Evolutionary conservation across 2,888 invertebrate genomes (phyloP).

Genomic region (Bellardia pandia): DNA sequence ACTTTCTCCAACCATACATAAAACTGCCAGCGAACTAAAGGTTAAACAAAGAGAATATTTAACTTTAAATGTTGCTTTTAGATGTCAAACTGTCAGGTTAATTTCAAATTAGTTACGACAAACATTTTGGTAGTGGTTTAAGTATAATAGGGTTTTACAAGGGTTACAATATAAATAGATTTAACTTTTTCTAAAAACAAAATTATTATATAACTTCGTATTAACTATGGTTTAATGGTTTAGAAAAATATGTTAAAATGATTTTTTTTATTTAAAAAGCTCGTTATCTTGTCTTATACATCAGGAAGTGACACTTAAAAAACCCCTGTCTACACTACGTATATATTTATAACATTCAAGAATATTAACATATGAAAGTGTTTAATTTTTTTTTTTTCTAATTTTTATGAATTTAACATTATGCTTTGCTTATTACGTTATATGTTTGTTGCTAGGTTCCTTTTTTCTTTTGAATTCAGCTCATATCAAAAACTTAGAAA

Average conservation of each 20-base stretch:
- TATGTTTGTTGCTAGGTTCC: not conserved
- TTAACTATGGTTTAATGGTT: not conserved
- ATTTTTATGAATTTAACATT: not conserved
- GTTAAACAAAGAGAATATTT: not conserved
- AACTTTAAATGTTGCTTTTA: not conserved
- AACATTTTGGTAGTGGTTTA: not conserved
- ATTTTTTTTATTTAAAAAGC: not conserved
- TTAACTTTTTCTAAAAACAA: not conserved
- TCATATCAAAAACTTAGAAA: not conserved
- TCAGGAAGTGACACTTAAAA: constrained; percentile 1
- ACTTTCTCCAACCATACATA: not conserved
- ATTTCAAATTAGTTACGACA: constrained; percentile 16
- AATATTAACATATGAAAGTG: not conserved
- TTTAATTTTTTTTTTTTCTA: not conserved
- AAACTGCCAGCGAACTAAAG: not conserved
- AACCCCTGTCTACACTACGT: too few relatives aligned
- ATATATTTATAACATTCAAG: too few relatives aligned
- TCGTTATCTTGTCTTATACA: not conserved
- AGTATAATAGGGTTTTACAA: not conserved
- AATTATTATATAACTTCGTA: not conserved
- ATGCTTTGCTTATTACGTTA: not conserved
- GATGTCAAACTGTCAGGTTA: constrained; percentile 15
- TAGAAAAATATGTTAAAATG: not conserved
- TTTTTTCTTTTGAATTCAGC: not conserved
- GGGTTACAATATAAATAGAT: not conserved